phyloP scores from a whole-genome alignment of 2,888 invertebrate species.

The Elmis aenea region DNA sequence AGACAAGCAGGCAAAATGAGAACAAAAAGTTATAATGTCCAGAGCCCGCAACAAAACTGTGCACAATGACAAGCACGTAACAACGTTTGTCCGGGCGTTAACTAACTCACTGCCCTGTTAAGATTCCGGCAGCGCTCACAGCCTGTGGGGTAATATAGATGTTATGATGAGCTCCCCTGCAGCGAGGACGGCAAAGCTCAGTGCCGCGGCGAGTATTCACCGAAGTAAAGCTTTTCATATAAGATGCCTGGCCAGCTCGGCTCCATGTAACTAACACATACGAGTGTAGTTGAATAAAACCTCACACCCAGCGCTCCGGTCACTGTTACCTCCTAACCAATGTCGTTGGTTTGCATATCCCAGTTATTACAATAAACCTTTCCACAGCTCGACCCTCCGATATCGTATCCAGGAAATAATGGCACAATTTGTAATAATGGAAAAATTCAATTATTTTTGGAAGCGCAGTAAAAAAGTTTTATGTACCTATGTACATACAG shows the following conservation, averaged over 20 bases:
- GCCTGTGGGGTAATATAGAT: constrained; percentile 26
- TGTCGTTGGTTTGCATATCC: constrained; percentile 20
- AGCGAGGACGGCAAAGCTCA: constrained; percentile 13
- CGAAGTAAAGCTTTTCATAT: constrained; percentile 8
- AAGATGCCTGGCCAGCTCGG: too few species aligned
- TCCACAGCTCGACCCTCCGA: constrained; percentile 19
- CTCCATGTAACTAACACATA: too few species aligned
- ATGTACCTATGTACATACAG: constrained; percentile 1
- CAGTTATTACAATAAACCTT: constrained; percentile 22
- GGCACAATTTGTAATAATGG: constrained; percentile 18
- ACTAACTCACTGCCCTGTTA: constrained; percentile 25
- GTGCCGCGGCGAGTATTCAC: too few species aligned
- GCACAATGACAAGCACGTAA: constrained; percentile 27
- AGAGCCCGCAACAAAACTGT: constrained; percentile 22
- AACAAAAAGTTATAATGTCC: constrained; percentile 21
- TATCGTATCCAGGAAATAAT: constrained; percentile 20
- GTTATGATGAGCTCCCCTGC: constrained; percentile 25
- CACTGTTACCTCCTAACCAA: constrained; percentile 6
- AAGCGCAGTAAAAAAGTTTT: too few species aligned
- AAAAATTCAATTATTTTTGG: too few species aligned
- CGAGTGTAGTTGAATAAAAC: constrained; percentile 6
- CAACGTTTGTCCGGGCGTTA: constrained; percentile 27
- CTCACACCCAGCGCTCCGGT: constrained; percentile 2
- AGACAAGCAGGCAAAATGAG: constrained; percentile 17
- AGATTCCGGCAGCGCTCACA: constrained; percentile 22